Evolutionary conservation across 1,140 invertebrate genomes (phyloP).

Genomic region (Papilio polytes): DNA sequence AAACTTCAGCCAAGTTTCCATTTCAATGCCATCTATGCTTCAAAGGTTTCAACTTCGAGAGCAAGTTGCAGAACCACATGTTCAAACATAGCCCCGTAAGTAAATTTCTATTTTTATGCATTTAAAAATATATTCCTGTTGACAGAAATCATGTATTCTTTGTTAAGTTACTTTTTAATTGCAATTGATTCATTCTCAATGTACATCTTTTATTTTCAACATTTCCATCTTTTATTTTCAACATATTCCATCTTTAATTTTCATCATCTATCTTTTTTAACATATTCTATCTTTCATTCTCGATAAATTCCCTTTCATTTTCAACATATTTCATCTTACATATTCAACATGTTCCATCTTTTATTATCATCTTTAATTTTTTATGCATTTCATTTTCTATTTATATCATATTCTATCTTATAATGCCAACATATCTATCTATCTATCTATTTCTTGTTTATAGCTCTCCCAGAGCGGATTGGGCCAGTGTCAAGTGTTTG

Average conservation of each 20-base stretch:
- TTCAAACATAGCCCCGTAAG: constrained; percentile 75
- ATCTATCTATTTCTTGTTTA: too few species aligned
- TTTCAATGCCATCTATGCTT: constrained; percentile 71
- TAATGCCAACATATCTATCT: too few species aligned
- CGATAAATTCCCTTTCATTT: background rate
- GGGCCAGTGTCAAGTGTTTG: too few species aligned
- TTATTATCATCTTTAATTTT: too few species aligned
- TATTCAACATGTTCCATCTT: background rate
- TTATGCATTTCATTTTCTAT: too few species aligned
- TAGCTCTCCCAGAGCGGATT: too few species aligned
- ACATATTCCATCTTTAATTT: background rate
- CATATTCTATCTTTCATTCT: too few species aligned
- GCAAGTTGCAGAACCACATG: constrained; percentile 76
- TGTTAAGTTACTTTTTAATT: background rate
- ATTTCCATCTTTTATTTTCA: background rate
- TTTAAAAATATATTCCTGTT: background rate
- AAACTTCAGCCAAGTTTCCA: constrained; percentile 60
- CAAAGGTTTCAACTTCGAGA: constrained; percentile 73
- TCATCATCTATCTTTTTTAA: background rate
- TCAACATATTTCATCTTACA: background rate
- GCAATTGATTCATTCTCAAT: background rate
- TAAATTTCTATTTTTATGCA: background rate
- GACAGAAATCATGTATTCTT: background rate
- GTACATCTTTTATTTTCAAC: background rate
- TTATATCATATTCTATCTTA: too few species aligned